Conservation (phyloP, 2,113 vertebrate genomes). For the Lamprologus speciosus region DNA sequence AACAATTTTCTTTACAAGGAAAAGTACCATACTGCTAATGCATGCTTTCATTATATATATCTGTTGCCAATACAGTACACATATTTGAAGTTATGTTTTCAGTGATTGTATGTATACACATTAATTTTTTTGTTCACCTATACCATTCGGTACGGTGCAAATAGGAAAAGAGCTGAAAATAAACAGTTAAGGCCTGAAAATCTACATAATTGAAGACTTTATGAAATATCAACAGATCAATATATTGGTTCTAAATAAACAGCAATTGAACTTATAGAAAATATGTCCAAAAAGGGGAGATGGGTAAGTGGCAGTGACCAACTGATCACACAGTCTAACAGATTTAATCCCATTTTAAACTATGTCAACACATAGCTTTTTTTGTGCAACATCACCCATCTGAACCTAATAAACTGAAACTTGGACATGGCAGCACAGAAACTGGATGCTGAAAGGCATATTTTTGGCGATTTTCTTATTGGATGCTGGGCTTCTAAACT, state of each 20-base stretch:
- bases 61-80: not conserved
- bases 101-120: not conserved
- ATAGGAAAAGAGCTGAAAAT: not conserved
- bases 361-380: not conserved
- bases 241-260: not conserved
- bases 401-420: not conserved
- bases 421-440: not conserved
- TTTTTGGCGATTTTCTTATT: not conserved
- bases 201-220: not conserved
- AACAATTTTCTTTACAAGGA: not conserved
- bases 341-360: not conserved
- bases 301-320: not conserved
- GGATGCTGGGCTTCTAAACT: not conserved
- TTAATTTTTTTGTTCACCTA: not conserved
- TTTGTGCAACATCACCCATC: not conserved
- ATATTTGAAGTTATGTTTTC: not conserved
- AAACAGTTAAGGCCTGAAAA: not conserved
- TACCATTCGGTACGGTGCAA: not conserved
- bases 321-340: not conserved
- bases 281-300: not conserved
- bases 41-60: slow-evolving; percentile 4
- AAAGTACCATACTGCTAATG: not conserved
- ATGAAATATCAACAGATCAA: not conserved
- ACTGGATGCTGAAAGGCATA: not conserved
- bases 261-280: not conserved